Evolutionary conservation across 2,797 vertebrate species (phyloP), one percentile per base, ranked within the genome.

Genomic region (Rhinogobio ventralis): DNA sequence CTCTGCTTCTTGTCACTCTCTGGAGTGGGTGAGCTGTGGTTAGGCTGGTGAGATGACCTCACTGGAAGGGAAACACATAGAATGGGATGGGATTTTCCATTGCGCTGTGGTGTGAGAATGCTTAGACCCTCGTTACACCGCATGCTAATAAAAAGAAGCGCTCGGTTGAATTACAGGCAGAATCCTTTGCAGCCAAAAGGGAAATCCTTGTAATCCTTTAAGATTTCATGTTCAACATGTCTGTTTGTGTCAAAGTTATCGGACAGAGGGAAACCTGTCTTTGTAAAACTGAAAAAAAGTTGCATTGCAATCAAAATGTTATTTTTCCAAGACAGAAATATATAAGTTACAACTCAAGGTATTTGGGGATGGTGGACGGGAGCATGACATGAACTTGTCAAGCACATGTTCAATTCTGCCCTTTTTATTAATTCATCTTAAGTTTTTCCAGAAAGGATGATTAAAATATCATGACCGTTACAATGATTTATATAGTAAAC

Each of bases 31-130:
- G 74, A 89, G 87, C 11, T 91, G 90, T 87, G 89, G 91, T 93
- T 88, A 89, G 79, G 85, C 82, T 92, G 91, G 92, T 88, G 90
- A 87, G 86, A 91, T 94, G 92, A 95, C 88, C 90, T 94, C 93
- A 95, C 88, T 91, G 82, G 79, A 84, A 90, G 89, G 88, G 91
- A 93, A 93, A 84, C 69, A 87, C 86, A 91, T 71, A 66, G 79
- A 82, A 79, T 33, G 78, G 62, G 81, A 89, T 87, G 89, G 91
- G 90, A 92, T 93, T 94, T 95, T 95, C 94, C 94, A 93, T 89
- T 90, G 90, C 84, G 89, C 86, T 89, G 90, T 85, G 45, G 49
- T 90, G 79, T 66, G 80, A 91, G 64, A 83, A 82, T 87, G 84
- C 67, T 75, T 73, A 82, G 86, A 88, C 85, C 81, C 75, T 66